These are phyloP conservation scores for Gila orcuttii DNA, from an alignment of 2,113 vertebrate genomes.

Conservation along the genomic window DNA sequence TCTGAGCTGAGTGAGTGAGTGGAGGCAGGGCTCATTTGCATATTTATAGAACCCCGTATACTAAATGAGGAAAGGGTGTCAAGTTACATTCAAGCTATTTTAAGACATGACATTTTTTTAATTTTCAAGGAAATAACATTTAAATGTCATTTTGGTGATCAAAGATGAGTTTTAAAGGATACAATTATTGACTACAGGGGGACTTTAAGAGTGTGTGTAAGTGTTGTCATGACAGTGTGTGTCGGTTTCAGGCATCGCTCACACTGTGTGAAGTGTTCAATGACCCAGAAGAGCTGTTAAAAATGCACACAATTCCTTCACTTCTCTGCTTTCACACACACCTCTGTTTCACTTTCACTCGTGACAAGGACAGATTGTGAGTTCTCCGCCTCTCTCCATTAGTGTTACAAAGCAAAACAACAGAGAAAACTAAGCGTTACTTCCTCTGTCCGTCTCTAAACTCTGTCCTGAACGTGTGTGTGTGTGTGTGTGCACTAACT, in stretches of 20 bases:
- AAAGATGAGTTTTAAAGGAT: too few relatives aligned
- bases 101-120: too few relatives aligned
- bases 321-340: conserved; percentile 57
- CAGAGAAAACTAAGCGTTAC: background rate
- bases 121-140: too few relatives aligned
- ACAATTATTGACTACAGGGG: too few relatives aligned
- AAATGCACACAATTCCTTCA: conserved; percentile 67
- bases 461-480: conserved; percentile 23
- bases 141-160: too few relatives aligned
- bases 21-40: too few relatives aligned
- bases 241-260: background rate
- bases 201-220: background rate
- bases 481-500: conserved; percentile 32
- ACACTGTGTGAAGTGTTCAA: conserved; percentile 62
- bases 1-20: too few relatives aligned
- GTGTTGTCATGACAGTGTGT: background rate
- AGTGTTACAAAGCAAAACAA: background rate
- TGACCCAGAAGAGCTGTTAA: conserved; percentile 72
- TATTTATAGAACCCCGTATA: too few relatives aligned
- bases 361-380: conserved; percentile 77
- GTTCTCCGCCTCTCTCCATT: conserved; percentile 52
- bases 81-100: too few relatives aligned
- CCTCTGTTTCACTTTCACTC: conserved; percentile 62
- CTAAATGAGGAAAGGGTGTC: too few relatives aligned
- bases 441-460: conserved; percentile 17